Percentiles rank a stretch among this genome's conserved stretches.
Conservation (phyloP, 53 echinoderm and acorn worm species). For the Pentamera pediparva region DNA sequence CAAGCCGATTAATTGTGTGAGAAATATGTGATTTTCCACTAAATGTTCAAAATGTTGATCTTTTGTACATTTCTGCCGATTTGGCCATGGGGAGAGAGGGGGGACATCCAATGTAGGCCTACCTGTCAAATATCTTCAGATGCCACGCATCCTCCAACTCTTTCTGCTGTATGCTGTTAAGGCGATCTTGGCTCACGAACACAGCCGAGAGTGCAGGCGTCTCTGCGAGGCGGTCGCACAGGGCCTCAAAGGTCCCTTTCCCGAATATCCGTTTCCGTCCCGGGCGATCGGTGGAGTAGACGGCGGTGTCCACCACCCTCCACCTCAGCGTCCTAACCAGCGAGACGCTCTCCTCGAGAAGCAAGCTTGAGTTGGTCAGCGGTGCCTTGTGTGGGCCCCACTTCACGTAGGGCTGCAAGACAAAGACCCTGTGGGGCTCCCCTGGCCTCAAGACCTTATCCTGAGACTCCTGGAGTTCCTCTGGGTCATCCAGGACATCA, state of each 20-base stretch:
- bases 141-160: conserved; percentile 77
- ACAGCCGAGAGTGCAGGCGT: conserved; percentile 60
- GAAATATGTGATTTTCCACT: no score
- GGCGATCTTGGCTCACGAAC: conserved; percentile 69
- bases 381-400: conserved; percentile 28
- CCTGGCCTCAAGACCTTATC: no score
- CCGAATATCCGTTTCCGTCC: conserved; percentile 70
- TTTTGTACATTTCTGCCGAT: no score
- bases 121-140: conserved; percentile 79
- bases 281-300: conserved; percentile 19
- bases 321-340: conserved; percentile 43
- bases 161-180: conserved; percentile 73
- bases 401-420: conserved; percentile 34
- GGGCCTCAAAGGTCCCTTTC: conserved; percentile 55
- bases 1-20: no score
- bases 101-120: no score
- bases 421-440: conserved; percentile 34
- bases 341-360: conserved; percentile 25
- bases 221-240: conserved; percentile 46
- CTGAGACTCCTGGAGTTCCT: no score
- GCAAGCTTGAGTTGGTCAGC: conserved; percentile 15
- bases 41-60: no score
- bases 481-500: neutral
- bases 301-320: conserved; percentile 46
- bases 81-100: no score